Evolutionary conservation across 2,888 invertebrate species (phyloP).

Genomic region (Acrocera orbiculus): DNA sequence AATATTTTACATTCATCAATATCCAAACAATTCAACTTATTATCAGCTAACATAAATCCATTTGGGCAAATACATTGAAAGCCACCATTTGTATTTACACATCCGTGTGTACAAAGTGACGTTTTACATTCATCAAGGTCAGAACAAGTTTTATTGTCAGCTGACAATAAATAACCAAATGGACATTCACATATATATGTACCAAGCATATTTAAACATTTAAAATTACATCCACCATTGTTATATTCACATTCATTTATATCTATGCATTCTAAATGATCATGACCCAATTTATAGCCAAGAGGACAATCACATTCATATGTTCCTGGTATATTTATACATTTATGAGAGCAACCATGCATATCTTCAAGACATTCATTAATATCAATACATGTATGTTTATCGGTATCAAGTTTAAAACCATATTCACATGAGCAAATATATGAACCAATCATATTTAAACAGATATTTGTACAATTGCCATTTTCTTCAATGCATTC

Average conservation of each 20-base stretch:
- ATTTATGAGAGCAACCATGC: conserved; percentile 34
- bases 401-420: conserved; percentile 24
- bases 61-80: conserved; percentile 34
- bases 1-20: conserved; percentile 27
- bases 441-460: conserved; percentile 38
- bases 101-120: conserved; percentile 22
- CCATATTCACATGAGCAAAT: conserved; percentile 36
- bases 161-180: conserved; percentile 23
- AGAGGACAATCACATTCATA: conserved; percentile 38
- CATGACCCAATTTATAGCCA: conserved; percentile 30
- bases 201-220: conserved; percentile 38
- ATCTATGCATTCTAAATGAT: conserved; percentile 12
- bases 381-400: conserved; percentile 30
- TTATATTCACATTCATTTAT: conserved; percentile 18
- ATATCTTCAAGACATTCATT: conserved; percentile 31
- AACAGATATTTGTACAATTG: conserved; percentile 38
- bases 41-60: conserved; percentile 20
- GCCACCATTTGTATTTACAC: conserved; percentile 35
- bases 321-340: conserved; percentile 36
- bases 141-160: conserved; percentile 27
- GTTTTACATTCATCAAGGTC: conserved; percentile 34
- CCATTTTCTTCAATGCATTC: conserved; percentile 36
- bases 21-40: conserved; percentile 25
- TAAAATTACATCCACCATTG: conserved; percentile 35
- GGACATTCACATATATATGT: conserved; percentile 36